Conservation (phyloP, 2,797 vertebrate species). For the Sebastes vulpes region DNA sequence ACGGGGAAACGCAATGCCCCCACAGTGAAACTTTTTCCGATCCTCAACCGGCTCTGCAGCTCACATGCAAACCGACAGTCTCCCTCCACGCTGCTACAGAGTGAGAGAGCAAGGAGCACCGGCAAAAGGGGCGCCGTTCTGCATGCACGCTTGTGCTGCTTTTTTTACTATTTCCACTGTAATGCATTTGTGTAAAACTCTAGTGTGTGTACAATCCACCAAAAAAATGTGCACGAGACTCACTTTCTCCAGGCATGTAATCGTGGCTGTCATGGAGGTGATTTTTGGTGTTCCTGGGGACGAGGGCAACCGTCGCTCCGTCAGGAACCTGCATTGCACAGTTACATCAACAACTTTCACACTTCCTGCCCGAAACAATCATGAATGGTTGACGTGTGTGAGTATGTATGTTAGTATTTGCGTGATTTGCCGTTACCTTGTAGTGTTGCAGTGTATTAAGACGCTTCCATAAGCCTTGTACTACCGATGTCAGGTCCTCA, state of each 20-base stretch:
- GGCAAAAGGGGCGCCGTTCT: too few relatives aligned
- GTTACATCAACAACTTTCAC: neutral
- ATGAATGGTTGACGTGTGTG: neutral
- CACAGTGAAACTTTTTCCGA: too few relatives aligned
- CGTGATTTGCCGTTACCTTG: constrained; percentile 86
- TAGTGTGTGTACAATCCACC: neutral
- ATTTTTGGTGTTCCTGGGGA: constrained; percentile 93
- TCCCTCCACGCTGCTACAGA: too few relatives aligned
- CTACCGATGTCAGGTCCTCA: constrained; percentile 95
- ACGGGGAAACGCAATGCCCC: too few relatives aligned
- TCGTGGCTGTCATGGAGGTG: constrained; percentile 95
- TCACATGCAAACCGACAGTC: too few relatives aligned
- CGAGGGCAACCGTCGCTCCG: constrained; percentile 94
- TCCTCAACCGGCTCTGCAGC: too few relatives aligned
- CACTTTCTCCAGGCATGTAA: constrained; percentile 96
- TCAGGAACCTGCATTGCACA: constrained; percentile 90
- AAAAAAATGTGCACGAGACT: constrained; percentile 68
- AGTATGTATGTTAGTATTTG: neutral
- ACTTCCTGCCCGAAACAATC: neutral
- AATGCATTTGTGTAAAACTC: neutral
- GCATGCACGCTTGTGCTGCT: too few relatives aligned
- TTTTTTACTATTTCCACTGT: too few relatives aligned
- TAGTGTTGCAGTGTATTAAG: constrained; percentile 98
- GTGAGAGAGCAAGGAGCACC: too few relatives aligned
- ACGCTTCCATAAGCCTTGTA: constrained; percentile 95